phyloP scores from a whole-genome alignment of 30 jellyfish, hydroid and myxozoan species.

The Mastigias papua region DNA sequence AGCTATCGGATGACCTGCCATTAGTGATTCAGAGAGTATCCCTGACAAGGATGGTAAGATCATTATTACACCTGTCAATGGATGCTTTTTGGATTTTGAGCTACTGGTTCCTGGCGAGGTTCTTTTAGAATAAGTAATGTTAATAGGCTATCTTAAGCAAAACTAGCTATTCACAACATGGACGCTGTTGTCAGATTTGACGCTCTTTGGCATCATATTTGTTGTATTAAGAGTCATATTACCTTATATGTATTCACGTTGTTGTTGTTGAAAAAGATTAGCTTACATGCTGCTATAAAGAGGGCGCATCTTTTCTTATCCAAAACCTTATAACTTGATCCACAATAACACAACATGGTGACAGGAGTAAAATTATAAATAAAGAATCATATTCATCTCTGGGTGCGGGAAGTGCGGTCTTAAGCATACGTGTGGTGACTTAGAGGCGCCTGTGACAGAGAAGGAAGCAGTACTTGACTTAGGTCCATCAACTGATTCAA shows the following conservation, averaged over 20 bases:
- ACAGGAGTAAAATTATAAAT: background rate
- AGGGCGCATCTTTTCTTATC: background rate
- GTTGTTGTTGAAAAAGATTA: background rate
- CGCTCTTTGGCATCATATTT: too few relatives aligned
- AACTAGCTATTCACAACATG: too few relatives aligned
- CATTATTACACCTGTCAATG: too few relatives aligned
- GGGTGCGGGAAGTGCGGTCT: background rate
- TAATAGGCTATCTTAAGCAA: too few relatives aligned
- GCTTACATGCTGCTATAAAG: background rate
- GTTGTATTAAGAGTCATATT: background rate
- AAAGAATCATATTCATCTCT: background rate
- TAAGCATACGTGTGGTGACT: background rate
- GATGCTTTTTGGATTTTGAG: too few relatives aligned
- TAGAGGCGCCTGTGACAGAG: background rate
- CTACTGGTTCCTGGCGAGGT: too few relatives aligned
- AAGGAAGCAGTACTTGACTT: constrained; percentile 3
- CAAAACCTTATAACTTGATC: background rate
- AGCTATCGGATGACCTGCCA: too few relatives aligned
- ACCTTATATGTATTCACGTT: background rate
- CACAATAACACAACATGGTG: background rate
- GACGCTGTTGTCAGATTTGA: too few relatives aligned
- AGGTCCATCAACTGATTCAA: background rate
- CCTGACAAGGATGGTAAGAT: too few relatives aligned
- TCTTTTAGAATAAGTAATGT: too few relatives aligned
- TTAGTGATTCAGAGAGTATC: too few relatives aligned